Evolutionary conservation across 64 coral and sea anemone species (phyloP).

Genomic region (Hydrozoanthus tunicans): DNA sequence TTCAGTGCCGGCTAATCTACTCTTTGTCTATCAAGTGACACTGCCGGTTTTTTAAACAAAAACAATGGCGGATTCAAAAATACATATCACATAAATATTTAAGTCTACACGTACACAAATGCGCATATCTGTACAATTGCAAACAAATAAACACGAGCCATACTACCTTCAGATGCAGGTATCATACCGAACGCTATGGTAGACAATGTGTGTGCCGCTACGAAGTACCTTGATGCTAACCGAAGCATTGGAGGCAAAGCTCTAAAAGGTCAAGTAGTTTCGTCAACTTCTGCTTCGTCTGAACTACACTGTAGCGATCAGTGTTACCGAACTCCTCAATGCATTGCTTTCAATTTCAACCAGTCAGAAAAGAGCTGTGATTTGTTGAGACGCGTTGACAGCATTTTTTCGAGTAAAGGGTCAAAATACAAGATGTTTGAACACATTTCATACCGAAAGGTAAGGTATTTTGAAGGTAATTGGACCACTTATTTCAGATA

Average conservation of each 20-base stretch:
- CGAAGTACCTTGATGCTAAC: not conserved
- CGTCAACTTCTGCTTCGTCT: not conserved
- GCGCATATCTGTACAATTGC: too few species aligned
- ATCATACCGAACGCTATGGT: not conserved
- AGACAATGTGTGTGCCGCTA: not conserved
- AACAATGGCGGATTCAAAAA: too few species aligned
- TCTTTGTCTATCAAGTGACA: too few species aligned
- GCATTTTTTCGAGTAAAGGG: not conserved
- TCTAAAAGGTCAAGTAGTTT: conserved; percentile 1
- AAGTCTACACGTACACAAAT: too few species aligned
- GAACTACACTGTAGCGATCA: conserved; percentile 20
- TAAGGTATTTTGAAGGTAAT: not conserved
- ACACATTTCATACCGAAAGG: not conserved
- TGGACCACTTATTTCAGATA: too few species aligned
- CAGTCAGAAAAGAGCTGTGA: too few species aligned
- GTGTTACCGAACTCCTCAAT: not conserved
- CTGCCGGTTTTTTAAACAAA: too few species aligned
- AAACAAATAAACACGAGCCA: not conserved
- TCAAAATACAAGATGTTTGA: not conserved
- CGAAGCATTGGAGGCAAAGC: not conserved
- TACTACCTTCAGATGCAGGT: conserved; percentile 19
- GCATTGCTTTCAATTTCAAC: too few species aligned
- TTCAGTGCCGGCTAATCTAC: too few species aligned
- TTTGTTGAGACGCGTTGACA: too few species aligned
- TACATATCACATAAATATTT: too few species aligned